Base-by-base conservation (phyloP, 2,113 vertebrate species). In the Aleadryas rufinucha region DNA sequence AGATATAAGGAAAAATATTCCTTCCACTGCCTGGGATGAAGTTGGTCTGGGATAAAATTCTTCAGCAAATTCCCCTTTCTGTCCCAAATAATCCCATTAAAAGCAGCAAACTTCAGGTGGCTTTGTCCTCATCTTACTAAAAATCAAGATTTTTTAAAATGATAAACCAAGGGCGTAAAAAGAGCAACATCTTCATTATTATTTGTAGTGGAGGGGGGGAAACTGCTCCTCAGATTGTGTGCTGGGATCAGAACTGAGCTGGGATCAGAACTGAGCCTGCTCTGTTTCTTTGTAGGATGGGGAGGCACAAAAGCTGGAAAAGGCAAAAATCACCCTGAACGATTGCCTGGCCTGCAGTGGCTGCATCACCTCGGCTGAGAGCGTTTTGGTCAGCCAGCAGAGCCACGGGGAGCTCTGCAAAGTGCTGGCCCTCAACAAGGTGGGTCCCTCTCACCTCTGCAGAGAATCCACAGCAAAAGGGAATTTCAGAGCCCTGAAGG, bases 331-430 rank as follows among this genome's bases (percentile, higher is more conserved):
- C 87, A 99, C 98, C 0, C 97, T 99, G 78, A 99, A 99, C 0
- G 99, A 99, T 97, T 99, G 99, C 68, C 95, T 99, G 95, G 99
- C 99, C 1, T 99, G 99, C 90, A 99, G 99, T 10, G 99, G 99
- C 94, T 99, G 99, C 39, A 98, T 99, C 87, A 99, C 99, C 2
- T 99, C 99, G 0, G 99, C 99, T 1, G 99, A 99, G 97, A 99
- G 98, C 1, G 98, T 99, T 41, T 97, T 99, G 16, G 98, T 99
- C 93, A 98, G 98, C 1, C 99, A 99, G 81, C 99, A 99, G 97
- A 99, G 99, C 96, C 99, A 99, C 0, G 98, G 98, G 70, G 99
- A 99, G 84, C 97, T 99, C 22, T 97, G 97, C 92, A 99, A 97
- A 84, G 97, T 99, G 44, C 98, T 99, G 16, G 83, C 84, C 5